Conservation (phyloP, 2,888 invertebrate species). For the Latrodectus elegans region DNA sequence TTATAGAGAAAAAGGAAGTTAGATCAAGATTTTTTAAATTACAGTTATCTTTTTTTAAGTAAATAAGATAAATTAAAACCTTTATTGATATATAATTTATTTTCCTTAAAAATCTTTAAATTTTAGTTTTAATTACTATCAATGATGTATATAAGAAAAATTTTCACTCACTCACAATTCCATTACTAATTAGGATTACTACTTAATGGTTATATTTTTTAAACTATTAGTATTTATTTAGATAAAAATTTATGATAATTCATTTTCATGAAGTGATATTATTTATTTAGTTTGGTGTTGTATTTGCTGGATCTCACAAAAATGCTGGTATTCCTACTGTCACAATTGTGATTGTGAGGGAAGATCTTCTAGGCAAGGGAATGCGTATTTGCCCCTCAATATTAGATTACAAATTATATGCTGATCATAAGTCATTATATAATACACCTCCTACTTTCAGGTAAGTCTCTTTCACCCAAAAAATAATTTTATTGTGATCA, state of each 20-base stretch:
- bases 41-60: no score
- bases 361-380: conserved; percentile 89
- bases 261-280: not conserved
- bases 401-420: conserved; percentile 87
- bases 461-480: conserved; percentile 79
- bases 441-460: conserved; percentile 98
- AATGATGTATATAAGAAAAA: no score
- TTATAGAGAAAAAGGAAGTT: no score
- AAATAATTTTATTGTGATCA: not conserved
- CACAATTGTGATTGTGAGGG: conserved; percentile 91
- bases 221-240: no score
- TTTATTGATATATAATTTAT: no score
- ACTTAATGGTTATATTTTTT: no score
- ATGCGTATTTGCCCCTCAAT: conserved; percentile 85
- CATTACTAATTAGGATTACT: no score
- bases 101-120: no score
- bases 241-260: not conserved
- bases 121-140: no score
- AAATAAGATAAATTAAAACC: no score
- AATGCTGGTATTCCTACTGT: conserved; percentile 97
- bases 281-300: conserved; percentile 41
- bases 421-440: conserved; percentile 89
- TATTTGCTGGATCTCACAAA: no score
- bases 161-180: not conserved
- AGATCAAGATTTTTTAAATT: no score